Evolutionary conservation across 1,140 invertebrate genomes (phyloP).

Genomic region (Eciton burchellii): DNA sequence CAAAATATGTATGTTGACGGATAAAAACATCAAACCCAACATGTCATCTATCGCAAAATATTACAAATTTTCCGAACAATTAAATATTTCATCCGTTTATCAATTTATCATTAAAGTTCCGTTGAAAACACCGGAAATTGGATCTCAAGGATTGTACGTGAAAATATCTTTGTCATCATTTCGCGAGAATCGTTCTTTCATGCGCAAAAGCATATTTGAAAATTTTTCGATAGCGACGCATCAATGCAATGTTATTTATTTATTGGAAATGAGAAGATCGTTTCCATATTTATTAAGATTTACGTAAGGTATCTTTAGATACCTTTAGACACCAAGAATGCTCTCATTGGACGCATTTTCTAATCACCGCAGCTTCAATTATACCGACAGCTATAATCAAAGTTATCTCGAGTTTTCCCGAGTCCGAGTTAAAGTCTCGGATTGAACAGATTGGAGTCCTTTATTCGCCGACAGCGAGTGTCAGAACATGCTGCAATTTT

Average conservation of each 20-base stretch:
- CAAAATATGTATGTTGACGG: too few relatives aligned
- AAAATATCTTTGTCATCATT: neutral
- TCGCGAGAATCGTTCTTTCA: neutral
- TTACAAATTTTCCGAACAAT: too few relatives aligned
- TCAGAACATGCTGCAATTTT: neutral
- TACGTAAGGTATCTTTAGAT: too few relatives aligned
- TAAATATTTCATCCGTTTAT: neutral
- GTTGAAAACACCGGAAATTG: conserved; percentile 3
- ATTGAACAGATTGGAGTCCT: neutral
- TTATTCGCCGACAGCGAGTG: neutral
- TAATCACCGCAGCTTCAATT: neutral
- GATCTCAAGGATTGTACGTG: neutral
- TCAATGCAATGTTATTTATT: neutral
- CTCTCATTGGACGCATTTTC: conserved; percentile 4
- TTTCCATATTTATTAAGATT: too few relatives aligned
- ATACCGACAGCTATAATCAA: neutral
- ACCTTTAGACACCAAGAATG: neutral
- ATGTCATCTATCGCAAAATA: too few relatives aligned
- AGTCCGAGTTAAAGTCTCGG: conserved; percentile 1
- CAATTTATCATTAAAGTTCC: conserved; percentile 2
- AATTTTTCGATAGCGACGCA: neutral
- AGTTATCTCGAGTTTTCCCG: neutral
- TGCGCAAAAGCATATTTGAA: neutral
- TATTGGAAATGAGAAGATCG: neutral
- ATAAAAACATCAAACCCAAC: too few relatives aligned